Percentiles rank a stretch among this genome's conserved stretches.
Evolutionary conservation across 2,113 vertebrate species (phyloP).

Genomic region (Zingel zingel): DNA sequence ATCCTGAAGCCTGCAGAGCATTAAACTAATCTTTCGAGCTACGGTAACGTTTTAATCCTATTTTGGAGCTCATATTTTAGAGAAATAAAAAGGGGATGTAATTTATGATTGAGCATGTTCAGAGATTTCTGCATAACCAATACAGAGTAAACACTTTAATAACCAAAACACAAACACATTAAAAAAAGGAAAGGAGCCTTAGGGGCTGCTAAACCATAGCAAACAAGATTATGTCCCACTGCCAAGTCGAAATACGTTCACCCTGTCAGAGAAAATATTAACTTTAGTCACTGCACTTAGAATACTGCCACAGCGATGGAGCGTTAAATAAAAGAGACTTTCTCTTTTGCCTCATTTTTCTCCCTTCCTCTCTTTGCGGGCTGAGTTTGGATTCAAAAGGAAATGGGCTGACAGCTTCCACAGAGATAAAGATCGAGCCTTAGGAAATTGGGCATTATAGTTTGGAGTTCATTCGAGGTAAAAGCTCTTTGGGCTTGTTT

Average conservation of each 20-base stretch:
- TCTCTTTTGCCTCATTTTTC: background rate
- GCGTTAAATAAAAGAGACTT: slow-evolving; percentile 23
- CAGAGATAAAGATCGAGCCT: slow-evolving; percentile 38
- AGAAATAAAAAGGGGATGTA: background rate
- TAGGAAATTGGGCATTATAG: slow-evolving; percentile 42
- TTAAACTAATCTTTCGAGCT: slow-evolving; percentile 3
- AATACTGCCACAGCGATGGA: background rate
- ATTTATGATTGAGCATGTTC: slow-evolving; percentile 25
- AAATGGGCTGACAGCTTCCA: slow-evolving; percentile 53
- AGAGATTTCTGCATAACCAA: slow-evolving; percentile 29
- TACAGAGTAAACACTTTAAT: background rate
- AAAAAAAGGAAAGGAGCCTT: background rate
- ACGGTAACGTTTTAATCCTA: slow-evolving; percentile 20
- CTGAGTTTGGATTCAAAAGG: slow-evolving; percentile 26
- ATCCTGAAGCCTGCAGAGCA: slow-evolving; percentile 1
- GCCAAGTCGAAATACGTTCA: slow-evolving; percentile 2
- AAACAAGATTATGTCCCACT: slow-evolving; percentile 46
- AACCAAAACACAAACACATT: background rate
- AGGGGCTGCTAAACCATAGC: slow-evolving; percentile 15
- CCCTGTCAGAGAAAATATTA: slow-evolving; percentile 12
- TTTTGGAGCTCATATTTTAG: slow-evolving; percentile 23
- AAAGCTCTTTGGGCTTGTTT: slow-evolving; percentile 34
- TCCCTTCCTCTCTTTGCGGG: background rate
- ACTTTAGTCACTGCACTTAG: slow-evolving; percentile 1
- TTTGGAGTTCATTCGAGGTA: slow-evolving; percentile 34